These are phyloP conservation scores for Triplophysa rosa DNA, from an alignment of 2,113 vertebrate genomes.

Conservation along the genomic window DNA sequence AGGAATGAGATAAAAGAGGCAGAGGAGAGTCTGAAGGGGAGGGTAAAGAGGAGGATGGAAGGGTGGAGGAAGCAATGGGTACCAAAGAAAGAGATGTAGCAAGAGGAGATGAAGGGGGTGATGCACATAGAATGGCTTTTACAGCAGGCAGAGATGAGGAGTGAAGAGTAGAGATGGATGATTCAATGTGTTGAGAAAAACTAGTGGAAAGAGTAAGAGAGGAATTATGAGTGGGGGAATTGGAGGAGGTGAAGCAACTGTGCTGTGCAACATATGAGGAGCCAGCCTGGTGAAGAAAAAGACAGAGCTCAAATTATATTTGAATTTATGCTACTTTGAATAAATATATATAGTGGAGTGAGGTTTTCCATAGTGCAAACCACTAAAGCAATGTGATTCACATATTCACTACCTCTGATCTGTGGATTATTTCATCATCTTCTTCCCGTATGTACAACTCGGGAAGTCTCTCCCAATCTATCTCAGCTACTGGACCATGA, in stretches of 20 bases:
- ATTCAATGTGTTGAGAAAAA: conserved; percentile 19
- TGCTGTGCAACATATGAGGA: conserved; percentile 52
- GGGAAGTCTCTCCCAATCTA: conserved; percentile 62
- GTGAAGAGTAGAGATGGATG: conserved; percentile 1
- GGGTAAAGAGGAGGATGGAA: conserved; percentile 38
- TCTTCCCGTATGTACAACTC: conserved; percentile 88
- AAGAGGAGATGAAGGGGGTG: conserved; percentile 57
- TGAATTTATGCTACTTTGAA: too few species aligned
- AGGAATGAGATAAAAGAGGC: conserved; percentile 44
- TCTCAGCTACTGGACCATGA: conserved; percentile 22
- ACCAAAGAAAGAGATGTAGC: conserved; percentile 40
- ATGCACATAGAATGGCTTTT: conserved; percentile 58
- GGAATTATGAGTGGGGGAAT: conserved; percentile 54
- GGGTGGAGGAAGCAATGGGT: not conserved
- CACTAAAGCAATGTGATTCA: not conserved
- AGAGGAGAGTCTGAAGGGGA: conserved; percentile 47
- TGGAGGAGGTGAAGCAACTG: conserved; percentile 56
- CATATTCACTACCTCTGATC: conserved; percentile 79
- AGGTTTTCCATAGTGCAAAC: not conserved
- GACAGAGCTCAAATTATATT: conserved; percentile 51
- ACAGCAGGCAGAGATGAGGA: not conserved
- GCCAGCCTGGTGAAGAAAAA: conserved; percentile 65
- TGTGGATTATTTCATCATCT: conserved; percentile 52
- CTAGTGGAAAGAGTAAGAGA: conserved; percentile 33
- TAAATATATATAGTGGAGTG: not conserved